Percentiles rank a stretch among this genome's conserved stretches.
Evolutionary conservation across 1,140 invertebrate species (phyloP).

Genomic region (Drosophila obscura): DNA sequence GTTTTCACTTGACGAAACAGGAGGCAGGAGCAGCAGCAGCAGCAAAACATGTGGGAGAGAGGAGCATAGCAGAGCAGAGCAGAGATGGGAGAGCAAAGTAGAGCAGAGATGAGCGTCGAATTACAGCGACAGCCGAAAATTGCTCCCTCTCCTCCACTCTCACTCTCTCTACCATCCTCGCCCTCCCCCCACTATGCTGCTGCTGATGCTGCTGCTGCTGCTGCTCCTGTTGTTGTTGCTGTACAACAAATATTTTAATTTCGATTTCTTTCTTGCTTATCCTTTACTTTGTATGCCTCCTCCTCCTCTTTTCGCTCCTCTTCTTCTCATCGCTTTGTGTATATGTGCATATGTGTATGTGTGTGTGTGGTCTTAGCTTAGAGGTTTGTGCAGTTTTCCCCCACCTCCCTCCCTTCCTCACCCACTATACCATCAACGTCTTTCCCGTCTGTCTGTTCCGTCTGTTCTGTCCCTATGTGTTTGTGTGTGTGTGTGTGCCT

Average conservation of each 20-base stretch:
- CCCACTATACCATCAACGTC: background rate
- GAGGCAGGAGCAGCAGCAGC: constrained; percentile 8
- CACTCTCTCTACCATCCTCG: constrained; percentile 10
- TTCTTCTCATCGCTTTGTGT: constrained; percentile 8
- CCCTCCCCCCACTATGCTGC: constrained; percentile 15
- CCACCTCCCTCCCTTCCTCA: constrained; percentile 12
- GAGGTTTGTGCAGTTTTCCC: constrained; percentile 59
- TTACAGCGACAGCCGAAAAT: constrained; percentile 80
- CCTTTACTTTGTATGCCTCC: constrained; percentile 74
- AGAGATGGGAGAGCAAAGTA: constrained; percentile 45
- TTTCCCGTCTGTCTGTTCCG: background rate
- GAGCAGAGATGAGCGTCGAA: constrained; percentile 69
- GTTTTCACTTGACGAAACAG: constrained; percentile 76
- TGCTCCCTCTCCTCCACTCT: constrained; percentile 31
- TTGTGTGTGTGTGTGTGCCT: constrained; percentile 54
- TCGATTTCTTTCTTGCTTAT: constrained; percentile 81
- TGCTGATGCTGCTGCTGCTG: constrained; percentile 12
- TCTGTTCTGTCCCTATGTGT: constrained; percentile 25
- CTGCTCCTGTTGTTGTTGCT: constrained; percentile 34
- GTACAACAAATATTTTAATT: constrained; percentile 75
- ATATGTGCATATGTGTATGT: constrained; percentile 7
- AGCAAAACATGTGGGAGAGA: constrained; percentile 17
- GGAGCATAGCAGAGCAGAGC: constrained; percentile 17
- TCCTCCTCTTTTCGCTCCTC: constrained; percentile 15
- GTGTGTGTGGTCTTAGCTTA: constrained; percentile 50